These are phyloP conservation scores for Drosophila diplacantha DNA, from an alignment of 2,888 invertebrate species.

Conservation along the genomic window DNA sequence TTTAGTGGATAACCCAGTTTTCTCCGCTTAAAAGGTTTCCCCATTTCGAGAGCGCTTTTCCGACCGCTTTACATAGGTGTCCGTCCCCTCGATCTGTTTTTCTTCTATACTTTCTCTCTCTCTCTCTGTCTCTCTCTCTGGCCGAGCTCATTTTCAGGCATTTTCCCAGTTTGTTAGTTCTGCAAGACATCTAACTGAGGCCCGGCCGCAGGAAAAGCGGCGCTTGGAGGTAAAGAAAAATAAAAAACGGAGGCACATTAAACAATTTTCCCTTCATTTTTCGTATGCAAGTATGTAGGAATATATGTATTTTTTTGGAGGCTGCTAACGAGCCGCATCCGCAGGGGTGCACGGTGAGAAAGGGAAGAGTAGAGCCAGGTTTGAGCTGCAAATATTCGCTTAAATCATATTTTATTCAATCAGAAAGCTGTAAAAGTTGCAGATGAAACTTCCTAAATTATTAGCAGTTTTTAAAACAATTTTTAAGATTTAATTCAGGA, in stretches of 20 bases:
- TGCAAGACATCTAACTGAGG: constrained; percentile 37
- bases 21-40: constrained; percentile 66
- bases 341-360: constrained; percentile 25
- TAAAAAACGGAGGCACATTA: constrained; percentile 24
- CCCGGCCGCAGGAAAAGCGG: not conserved
- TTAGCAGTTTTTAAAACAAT: not conserved
- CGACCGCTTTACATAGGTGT: constrained; percentile 44
- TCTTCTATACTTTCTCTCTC: not conserved
- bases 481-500: not conserved
- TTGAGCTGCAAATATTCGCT: too few relatives aligned
- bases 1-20: constrained; percentile 69
- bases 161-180: constrained; percentile 53
- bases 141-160: constrained; percentile 53
- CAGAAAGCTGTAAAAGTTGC: too few relatives aligned
- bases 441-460: rapidly evolving
- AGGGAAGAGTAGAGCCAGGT: not conserved
- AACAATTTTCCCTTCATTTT: constrained; percentile 22
- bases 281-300: not conserved
- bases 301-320: constrained; percentile 12
- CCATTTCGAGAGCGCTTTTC: constrained; percentile 12
- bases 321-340: constrained; percentile 51
- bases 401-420: too few relatives aligned
- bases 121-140: not conserved
- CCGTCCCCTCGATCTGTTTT: constrained; percentile 45
- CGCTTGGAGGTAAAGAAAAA: not conserved